These are phyloP conservation scores for Pantherophis vulpinus DNA, from an alignment of 2,797 vertebrate genomes.

Conservation along the genomic window DNA sequence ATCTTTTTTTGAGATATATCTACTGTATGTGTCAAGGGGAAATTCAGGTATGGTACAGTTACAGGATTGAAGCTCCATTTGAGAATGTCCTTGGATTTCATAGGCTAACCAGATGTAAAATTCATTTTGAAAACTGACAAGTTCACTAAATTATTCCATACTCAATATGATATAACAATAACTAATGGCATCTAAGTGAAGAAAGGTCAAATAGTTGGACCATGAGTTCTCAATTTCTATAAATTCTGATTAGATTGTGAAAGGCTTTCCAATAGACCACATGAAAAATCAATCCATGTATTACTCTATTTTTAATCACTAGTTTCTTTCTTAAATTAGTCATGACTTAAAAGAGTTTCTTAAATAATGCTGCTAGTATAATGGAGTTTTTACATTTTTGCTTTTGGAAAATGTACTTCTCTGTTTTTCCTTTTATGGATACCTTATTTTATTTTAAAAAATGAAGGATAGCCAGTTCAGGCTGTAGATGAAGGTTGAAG, in stretches of 20 bases:
- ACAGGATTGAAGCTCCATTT: background rate
- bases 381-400: background rate
- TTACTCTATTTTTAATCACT: conserved; percentile 9
- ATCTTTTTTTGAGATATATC: background rate
- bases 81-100: conserved; percentile 28
- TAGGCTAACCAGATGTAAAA: conserved; percentile 11
- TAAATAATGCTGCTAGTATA: background rate
- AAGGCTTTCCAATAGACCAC: background rate
- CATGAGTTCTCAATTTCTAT: conserved; percentile 10
- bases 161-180: conserved; percentile 21
- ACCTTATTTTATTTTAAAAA: background rate
- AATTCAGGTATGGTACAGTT: background rate
- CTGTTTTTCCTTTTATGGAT: background rate
- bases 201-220: background rate
- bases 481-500: background rate
- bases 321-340: conserved; percentile 12
- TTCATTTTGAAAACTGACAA: conserved; percentile 29
- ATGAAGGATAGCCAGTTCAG: background rate
- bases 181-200: background rate
- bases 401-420: background rate
- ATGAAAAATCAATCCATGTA: conserved; percentile 9
- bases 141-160: conserved; percentile 8
- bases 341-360: conserved; percentile 1
- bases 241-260: conserved; percentile 14
- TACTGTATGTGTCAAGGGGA: background rate